Evolutionary conservation across 2,797 vertebrate genomes (phyloP).

Genomic region (Ibycter americanus): DNA sequence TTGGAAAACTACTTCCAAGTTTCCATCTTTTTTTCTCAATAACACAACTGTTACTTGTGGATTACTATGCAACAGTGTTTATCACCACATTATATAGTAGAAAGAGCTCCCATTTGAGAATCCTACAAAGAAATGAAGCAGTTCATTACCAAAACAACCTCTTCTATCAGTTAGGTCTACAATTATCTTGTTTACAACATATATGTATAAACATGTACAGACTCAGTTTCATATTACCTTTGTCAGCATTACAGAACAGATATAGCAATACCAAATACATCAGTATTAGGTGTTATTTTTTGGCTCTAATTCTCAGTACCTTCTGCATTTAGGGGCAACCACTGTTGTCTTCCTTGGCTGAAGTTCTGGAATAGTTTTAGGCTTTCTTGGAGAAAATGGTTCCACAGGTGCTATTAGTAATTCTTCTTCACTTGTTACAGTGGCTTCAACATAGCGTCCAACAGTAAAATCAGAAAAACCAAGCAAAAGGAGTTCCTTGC

Average conservation of each 20-base stretch:
- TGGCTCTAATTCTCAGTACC: conserved; percentile 35
- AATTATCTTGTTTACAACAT: background rate
- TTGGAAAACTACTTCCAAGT: background rate
- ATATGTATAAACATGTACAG: background rate
- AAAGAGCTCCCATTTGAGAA: background rate
- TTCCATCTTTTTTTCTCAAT: background rate
- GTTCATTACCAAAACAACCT: background rate
- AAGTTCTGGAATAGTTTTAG: background rate
- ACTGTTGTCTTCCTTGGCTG: conserved; percentile 46
- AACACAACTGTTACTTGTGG: background rate
- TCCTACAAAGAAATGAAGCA: background rate
- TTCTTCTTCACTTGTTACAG: conserved; percentile 81
- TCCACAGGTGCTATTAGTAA: conserved; percentile 74
- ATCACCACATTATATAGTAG: background rate
- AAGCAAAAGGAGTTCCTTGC: conserved; percentile 88
- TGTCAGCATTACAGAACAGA: background rate
- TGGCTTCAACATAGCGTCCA: conserved; percentile 85
- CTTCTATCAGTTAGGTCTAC: background rate
- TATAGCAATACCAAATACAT: background rate
- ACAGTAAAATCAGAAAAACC: conserved; percentile 89
- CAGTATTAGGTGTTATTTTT: background rate
- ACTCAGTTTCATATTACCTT: background rate
- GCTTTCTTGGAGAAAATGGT: conserved; percentile 74
- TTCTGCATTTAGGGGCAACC: conserved; percentile 60
- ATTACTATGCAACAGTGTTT: background rate